A percentile compares a stretch with the other conserved stretches of the same genome.
phyloP scores from a whole-genome alignment of 2,797 vertebrate species.

The Anableps anableps region DNA sequence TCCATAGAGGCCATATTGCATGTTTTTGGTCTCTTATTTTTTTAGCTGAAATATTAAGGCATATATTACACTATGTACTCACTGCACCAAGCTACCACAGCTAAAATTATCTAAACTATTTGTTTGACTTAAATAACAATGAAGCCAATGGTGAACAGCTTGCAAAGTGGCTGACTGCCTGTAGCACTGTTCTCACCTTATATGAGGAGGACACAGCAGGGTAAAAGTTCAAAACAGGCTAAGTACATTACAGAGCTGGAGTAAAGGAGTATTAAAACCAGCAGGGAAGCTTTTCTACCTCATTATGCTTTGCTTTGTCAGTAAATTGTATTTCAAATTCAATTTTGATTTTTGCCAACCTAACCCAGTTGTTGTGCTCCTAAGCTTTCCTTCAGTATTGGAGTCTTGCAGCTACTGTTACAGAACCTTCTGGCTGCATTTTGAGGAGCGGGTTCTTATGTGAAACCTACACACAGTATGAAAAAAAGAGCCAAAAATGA shows the following conservation, averaged over 20 bases:
- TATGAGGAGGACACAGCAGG: slow-evolving; percentile 26
- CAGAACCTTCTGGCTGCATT: slow-evolving; percentile 2
- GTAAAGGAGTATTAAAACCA: slow-evolving; percentile 27
- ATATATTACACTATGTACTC: background rate
- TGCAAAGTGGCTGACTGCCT: slow-evolving; percentile 45
- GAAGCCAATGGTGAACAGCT: slow-evolving; percentile 24
- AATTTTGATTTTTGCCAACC: background rate
- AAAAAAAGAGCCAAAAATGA: background rate
- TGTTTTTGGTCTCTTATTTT: background rate
- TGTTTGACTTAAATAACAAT: background rate
- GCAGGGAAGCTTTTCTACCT: background rate
- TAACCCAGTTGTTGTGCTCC: background rate
- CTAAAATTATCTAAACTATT: background rate
- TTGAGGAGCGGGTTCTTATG: background rate
- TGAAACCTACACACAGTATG: background rate
- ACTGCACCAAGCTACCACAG: too few species aligned
- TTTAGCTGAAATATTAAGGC: background rate
- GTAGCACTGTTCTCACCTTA: slow-evolving; percentile 24
- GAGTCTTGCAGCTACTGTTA: background rate
- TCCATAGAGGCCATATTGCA: background rate
- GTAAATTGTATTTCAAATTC: slow-evolving; percentile 1
- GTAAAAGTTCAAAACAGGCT: slow-evolving; percentile 20
- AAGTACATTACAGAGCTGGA: slow-evolving; percentile 27
- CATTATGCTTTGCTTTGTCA: slow-evolving; percentile 2
- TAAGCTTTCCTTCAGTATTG: background rate